Percentiles rank a stretch among this genome's conserved stretches.
phyloP scores from a whole-genome alignment of 2,888 invertebrate genomes.

The Chymomyza procnemis region DNA sequence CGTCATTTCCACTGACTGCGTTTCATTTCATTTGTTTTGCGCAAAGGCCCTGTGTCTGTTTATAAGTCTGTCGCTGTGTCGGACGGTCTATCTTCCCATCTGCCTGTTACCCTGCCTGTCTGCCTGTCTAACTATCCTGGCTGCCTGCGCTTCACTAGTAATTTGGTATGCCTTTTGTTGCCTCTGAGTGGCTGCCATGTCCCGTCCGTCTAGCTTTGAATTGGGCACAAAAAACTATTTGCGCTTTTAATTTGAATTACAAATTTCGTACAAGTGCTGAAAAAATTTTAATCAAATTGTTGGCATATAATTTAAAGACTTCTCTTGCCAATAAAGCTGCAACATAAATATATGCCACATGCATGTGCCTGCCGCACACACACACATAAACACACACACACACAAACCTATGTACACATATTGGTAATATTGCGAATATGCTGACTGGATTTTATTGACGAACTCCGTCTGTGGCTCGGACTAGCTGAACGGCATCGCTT shows the following conservation, averaged over 20 bases:
- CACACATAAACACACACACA: not conserved
- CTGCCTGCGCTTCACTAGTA: slow-evolving; percentile 55
- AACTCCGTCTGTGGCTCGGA: not conserved
- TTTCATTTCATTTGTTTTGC: slow-evolving; percentile 55
- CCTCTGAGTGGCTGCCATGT: slow-evolving; percentile 4
- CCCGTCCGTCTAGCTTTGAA: not conserved
- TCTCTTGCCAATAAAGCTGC: not conserved
- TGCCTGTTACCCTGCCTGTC: not conserved
- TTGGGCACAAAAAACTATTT: slow-evolving; percentile 43
- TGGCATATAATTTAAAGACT: slow-evolving; percentile 42
- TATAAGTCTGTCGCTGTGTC: not conserved
- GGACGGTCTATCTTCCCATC: not conserved
- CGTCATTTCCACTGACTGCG: slow-evolving; percentile 71
- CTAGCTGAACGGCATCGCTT: not conserved
- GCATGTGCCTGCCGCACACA: not conserved
- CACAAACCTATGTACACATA: slow-evolving; percentile 14
- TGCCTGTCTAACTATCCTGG: slow-evolving; percentile 13
- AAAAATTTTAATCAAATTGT: slow-evolving; percentile 59
- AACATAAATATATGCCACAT: not conserved
- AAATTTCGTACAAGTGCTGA: slow-evolving; percentile 57
- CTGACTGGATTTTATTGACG: not conserved
- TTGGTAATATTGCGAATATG: not conserved
- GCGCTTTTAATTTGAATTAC: slow-evolving; percentile 70
- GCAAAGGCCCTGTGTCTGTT: not conserved
- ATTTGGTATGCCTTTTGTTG: slow-evolving; percentile 68